A percentile compares a stretch with the other conserved stretches of the same genome.
Evolutionary conservation across 2,113 vertebrate genomes (phyloP).

Genomic region (Pogona vitticeps): DNA sequence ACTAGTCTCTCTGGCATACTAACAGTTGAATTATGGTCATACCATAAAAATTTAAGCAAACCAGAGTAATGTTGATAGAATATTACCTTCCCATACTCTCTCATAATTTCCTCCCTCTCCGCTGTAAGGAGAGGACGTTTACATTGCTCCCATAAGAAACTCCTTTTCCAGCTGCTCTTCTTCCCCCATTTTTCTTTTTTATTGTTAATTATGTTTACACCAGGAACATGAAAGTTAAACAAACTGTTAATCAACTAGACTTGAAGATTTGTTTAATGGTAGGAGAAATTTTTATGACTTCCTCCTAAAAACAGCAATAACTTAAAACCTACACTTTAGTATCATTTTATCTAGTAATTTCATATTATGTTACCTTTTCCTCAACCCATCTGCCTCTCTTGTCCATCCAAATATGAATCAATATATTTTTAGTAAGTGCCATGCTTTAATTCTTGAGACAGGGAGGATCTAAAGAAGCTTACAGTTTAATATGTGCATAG

Average conservation of each 20-base stretch:
- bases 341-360: background rate
- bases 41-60: background rate
- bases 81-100: background rate
- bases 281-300: background rate
- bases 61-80: background rate
- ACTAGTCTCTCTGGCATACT: background rate
- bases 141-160: background rate
- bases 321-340: background rate
- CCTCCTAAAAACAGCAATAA: background rate
- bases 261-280: background rate
- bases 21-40: background rate
- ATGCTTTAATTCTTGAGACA: background rate
- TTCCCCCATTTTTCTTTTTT: background rate
- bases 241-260: background rate
- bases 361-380: background rate
- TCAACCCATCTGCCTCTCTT: background rate
- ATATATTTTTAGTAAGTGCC: background rate
- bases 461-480: background rate
- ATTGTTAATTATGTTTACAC: background rate
- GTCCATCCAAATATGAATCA: background rate
- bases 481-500: background rate
- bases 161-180: background rate
- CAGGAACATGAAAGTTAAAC: background rate
- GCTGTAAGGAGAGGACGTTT: background rate
- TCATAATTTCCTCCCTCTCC: too few species aligned